phyloP scores from a whole-genome alignment of 35 echinoderm and acorn worm species.

The Acanthaster planci region DNA sequence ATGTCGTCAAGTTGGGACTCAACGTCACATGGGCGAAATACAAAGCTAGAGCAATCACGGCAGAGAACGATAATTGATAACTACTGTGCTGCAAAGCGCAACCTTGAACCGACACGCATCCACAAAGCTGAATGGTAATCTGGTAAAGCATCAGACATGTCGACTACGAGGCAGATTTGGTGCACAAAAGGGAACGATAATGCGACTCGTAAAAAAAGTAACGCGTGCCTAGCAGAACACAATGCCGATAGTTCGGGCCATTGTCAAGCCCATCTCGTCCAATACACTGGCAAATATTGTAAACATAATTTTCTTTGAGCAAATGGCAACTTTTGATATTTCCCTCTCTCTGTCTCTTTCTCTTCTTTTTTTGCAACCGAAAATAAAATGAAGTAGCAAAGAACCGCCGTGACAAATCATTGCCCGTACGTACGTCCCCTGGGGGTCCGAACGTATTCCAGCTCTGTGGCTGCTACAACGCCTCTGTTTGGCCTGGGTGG shows the following conservation, averaged over 20 bases:
- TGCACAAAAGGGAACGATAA: neutral
- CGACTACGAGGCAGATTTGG: neutral
- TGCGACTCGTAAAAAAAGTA: neutral
- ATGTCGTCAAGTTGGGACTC: too few species aligned
- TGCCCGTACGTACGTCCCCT: neutral
- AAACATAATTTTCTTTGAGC: conserved; percentile 6
- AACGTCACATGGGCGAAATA: neutral
- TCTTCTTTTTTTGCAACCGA: neutral
- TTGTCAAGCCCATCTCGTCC: neutral
- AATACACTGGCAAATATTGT: neutral
- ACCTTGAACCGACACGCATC: conserved; percentile 28
- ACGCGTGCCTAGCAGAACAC: neutral
- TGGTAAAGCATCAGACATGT: neutral
- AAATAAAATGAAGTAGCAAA: neutral
- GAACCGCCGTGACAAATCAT: neutral
- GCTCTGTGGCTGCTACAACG: neutral
- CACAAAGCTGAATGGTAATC: neutral
- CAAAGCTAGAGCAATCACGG: neutral
- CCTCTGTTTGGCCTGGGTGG: neutral
- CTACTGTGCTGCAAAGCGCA: neutral
- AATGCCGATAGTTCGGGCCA: neutral
- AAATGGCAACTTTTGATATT: neutral
- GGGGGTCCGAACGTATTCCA: neutral
- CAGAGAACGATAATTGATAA: neutral
- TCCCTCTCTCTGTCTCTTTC: neutral